Base-by-base conservation (phyloP, 2,113 vertebrate genomes). In the Nesogale talazaci region DNA sequence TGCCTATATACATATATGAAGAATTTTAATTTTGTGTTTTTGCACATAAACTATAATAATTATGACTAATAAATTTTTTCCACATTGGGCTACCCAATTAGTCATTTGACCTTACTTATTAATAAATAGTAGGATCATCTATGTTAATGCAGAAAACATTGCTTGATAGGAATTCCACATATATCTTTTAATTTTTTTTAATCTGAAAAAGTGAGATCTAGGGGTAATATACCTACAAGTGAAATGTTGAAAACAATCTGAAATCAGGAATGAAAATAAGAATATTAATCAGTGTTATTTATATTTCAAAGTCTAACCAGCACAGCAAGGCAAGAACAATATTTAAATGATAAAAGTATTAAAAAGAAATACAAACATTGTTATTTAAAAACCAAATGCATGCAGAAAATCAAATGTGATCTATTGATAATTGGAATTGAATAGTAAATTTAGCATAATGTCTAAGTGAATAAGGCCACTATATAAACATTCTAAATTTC, bases 381-480 rank as follows among this genome's bases (percentile, higher is more conserved):
- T 77, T 69, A 63, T 76, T 52, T 91, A 38, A 42, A 65, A 6
- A 81, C 10, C 75, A 67, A 11, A 46, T 46, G 8, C 34, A 46
- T 80, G 12, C 17, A 82, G 80, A 89, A 79, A 80, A 52, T 12
- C 6, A 42, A 84, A 46, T 57, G 59, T 11, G 80, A 31, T 42
- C 22, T 86, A 36, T 23, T 42, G 23, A 34, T 19, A 17, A 59
- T 56, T 85, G 38, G 23, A 91, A 78, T 82, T 82, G 84, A 46
- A 86, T 4, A 65, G 85, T 36, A 88, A 69, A 59, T 29, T 83
- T 77, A 85, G 27, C 38, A 89, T 86, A 86, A 6, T 10, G 40
- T 93, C 9, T 93, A 42, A 95, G 57, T 88, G 42, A 46, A 83
- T 65, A 86, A 83, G 42, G 57, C 36, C 52, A 77, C 67, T 83